Evolutionary conservation across 2,888 invertebrate genomes (phyloP).

Genomic region (Sabatieria punctata): DNA sequence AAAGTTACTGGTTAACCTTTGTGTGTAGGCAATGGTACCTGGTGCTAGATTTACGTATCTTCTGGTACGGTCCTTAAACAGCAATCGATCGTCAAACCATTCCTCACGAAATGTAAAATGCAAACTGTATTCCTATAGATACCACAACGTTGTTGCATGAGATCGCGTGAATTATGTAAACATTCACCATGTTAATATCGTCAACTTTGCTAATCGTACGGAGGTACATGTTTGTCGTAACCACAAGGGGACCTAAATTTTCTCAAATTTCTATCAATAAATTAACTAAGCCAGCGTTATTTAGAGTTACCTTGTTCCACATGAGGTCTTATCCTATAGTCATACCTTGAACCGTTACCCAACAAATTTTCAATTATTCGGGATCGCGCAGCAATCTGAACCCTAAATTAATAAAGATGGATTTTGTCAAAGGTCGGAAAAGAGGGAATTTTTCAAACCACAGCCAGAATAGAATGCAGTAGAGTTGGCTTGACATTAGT

Average conservation of each 20-base stretch:
- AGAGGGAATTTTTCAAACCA: no score
- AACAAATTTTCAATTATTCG: no score
- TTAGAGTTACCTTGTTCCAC: background rate
- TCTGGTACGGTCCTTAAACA: constrained; percentile 16
- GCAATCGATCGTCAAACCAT: constrained; percentile 68
- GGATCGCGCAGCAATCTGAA: no score
- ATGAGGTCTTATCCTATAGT: no score
- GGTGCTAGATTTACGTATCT: constrained; percentile 1
- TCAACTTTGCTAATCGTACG: constrained; percentile 91
- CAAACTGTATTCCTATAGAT: constrained; percentile 67
- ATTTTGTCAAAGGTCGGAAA: no score
- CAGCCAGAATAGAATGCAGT: no score
- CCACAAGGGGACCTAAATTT: constrained; percentile 85
- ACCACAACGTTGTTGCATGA: constrained; percentile 17
- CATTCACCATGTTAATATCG: constrained; percentile 94
- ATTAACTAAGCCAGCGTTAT: background rate
- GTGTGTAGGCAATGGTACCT: constrained; percentile 27
- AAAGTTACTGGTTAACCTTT: no score
- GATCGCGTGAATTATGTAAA: background rate
- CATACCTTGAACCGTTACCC: no score
- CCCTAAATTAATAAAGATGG: no score
- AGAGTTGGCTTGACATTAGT: no score
- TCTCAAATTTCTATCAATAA: background rate
- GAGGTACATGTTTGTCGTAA: constrained; percentile 95
- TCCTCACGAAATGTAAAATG: constrained; percentile 88